phyloP scores from a whole-genome alignment of 30 jellyfish, hydroid and myxozoan species.

The Pseudorhiza aurosa region DNA sequence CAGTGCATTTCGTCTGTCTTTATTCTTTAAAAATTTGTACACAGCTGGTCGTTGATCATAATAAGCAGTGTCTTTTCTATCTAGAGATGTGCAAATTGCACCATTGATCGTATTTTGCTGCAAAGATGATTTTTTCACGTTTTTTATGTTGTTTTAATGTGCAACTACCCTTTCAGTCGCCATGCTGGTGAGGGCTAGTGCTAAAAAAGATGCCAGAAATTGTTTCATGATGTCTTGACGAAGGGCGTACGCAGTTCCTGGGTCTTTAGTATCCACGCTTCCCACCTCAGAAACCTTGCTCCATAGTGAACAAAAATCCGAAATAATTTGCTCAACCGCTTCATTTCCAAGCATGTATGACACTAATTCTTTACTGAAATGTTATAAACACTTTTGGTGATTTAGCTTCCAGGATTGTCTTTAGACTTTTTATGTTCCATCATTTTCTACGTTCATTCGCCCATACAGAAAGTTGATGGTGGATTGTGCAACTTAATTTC shows the following conservation, averaged over 20 bases:
- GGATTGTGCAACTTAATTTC: too few relatives aligned
- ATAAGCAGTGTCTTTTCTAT: constrained; percentile 60
- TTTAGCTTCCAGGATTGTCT: constrained; percentile 34
- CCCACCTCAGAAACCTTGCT: background rate
- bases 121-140: constrained; percentile 22
- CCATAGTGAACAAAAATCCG: constrained; percentile 27
- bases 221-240: too few relatives aligned
- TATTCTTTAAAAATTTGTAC: constrained; percentile 25
- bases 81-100: constrained; percentile 40
- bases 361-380: background rate
- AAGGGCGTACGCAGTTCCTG: constrained; percentile 36
- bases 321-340: too few relatives aligned
- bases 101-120: constrained; percentile 32
- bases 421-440: background rate
- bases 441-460: too few relatives aligned
- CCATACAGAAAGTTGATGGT: too few relatives aligned
- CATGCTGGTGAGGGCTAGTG: constrained; percentile 54
- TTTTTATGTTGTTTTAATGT: constrained; percentile 42
- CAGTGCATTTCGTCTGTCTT: constrained; percentile 36
- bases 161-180: constrained; percentile 6
- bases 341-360: constrained; percentile 32
- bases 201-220: too few relatives aligned
- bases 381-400: constrained; percentile 39
- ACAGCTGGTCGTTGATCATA: constrained; percentile 65
- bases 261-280: constrained; percentile 23